phyloP scores from a whole-genome alignment of 64 coral and sea anemone species.

The Orbicella faveolata region DNA sequence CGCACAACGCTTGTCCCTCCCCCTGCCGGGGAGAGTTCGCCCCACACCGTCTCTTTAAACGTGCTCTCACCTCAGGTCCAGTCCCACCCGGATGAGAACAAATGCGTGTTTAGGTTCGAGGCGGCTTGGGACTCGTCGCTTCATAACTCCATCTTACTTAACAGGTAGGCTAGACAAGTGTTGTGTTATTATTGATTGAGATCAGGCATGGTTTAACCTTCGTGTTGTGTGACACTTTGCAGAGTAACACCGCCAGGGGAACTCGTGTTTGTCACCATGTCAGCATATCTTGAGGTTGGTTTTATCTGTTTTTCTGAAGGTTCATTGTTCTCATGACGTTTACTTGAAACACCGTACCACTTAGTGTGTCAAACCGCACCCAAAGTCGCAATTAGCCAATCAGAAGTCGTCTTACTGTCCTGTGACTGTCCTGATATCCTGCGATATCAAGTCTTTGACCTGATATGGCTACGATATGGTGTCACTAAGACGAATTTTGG shows the following conservation, averaged over 20 bases:
- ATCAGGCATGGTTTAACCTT: background rate
- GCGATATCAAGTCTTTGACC: too few relatives aligned
- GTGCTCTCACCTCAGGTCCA: slow-evolving; percentile 82
- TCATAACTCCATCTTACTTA: slow-evolving; percentile 83
- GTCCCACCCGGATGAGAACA: slow-evolving; percentile 93
- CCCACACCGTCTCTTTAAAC: slow-evolving; percentile 55
- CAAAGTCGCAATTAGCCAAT: too few relatives aligned
- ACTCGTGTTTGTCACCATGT: slow-evolving; percentile 78
- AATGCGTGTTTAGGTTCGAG: slow-evolving; percentile 90
- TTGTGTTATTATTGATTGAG: background rate
- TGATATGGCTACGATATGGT: too few relatives aligned
- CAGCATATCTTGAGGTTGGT: slow-evolving; percentile 79
- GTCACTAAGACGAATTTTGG: too few relatives aligned
- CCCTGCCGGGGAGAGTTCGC: background rate
- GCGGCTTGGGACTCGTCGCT: slow-evolving; percentile 96
- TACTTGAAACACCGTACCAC: background rate
- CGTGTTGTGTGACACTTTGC: slow-evolving; percentile 10
- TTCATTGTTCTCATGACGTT: background rate
- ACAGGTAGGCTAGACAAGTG: slow-evolving; percentile 57
- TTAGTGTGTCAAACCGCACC: background rate
- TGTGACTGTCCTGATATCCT: too few relatives aligned
- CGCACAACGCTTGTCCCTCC: slow-evolving; percentile 25
- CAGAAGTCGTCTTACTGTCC: too few relatives aligned
- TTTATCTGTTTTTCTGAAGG: background rate
- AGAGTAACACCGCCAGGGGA: slow-evolving; percentile 85